These are phyloP conservation scores for Drosophila equinoxialis DNA, from an alignment of 1,140 invertebrate genomes.

Conservation along the genomic window DNA sequence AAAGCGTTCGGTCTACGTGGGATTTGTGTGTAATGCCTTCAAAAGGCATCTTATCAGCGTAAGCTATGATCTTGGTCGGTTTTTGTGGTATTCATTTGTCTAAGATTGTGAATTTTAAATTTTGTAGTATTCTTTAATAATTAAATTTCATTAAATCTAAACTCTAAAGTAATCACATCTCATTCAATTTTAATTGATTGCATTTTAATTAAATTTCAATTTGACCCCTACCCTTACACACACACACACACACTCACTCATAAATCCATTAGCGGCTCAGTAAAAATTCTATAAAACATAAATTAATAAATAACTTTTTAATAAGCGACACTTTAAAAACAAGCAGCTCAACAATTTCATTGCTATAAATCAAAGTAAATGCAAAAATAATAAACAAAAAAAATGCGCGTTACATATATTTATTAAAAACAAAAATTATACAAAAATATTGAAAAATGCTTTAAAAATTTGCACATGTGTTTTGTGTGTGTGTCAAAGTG, in stretches of 20 bases:
- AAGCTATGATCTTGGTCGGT: slow-evolving; percentile 1
- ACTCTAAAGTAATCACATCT: slow-evolving; percentile 31
- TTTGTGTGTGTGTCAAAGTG: slow-evolving; percentile 49
- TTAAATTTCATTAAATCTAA: slow-evolving; percentile 37
- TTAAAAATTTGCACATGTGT: slow-evolving; percentile 40
- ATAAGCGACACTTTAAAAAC: slow-evolving; percentile 38
- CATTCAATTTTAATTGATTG: slow-evolving; percentile 51
- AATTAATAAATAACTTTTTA: slow-evolving; percentile 60
- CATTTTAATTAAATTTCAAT: slow-evolving; percentile 67
- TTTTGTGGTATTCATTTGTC: neutral
- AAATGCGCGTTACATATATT: neutral
- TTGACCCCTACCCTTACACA: slow-evolving; percentile 12
- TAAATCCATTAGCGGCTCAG: slow-evolving; percentile 31
- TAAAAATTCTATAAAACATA: slow-evolving; percentile 40
- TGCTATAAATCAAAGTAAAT: slow-evolving; percentile 25
- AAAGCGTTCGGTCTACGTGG: neutral
- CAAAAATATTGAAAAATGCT: slow-evolving; percentile 54
- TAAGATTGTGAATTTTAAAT: neutral
- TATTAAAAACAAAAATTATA: slow-evolving; percentile 33
- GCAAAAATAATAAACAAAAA: slow-evolving; percentile 1
- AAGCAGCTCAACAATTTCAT: slow-evolving; percentile 20
- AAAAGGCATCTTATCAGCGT: neutral
- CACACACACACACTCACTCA: slow-evolving; percentile 1
- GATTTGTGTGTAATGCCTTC: neutral
- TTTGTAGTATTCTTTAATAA: slow-evolving; percentile 14